Percentiles rank a stretch among this genome's conserved stretches.
Evolutionary conservation across 2,797 vertebrate species (phyloP).

Genomic region (Argentina silus): DNA sequence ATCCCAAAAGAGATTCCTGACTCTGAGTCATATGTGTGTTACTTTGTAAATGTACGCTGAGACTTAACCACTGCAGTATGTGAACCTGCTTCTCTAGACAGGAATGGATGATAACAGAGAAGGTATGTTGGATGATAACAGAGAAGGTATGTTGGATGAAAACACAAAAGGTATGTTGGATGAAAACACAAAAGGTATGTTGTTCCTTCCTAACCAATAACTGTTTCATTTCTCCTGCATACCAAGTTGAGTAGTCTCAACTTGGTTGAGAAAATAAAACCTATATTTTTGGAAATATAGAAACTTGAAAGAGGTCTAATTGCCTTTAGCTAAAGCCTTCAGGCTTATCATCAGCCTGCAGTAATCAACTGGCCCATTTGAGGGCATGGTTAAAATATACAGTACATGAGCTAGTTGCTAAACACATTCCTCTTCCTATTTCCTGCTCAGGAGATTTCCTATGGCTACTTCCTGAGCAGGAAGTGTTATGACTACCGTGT

Average conservation of each 20-base stretch:
- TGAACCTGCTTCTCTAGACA: not conserved
- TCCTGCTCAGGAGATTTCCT: slow-evolving; percentile 15
- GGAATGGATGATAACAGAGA: not conserved
- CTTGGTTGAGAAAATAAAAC: slow-evolving; percentile 16
- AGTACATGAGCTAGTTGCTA: not conserved
- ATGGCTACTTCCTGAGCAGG: slow-evolving; percentile 25
- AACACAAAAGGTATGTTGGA: not conserved
- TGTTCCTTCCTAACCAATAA: not conserved
- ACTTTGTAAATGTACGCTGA: no score
- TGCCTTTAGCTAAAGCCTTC: not conserved
- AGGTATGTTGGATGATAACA: not conserved
- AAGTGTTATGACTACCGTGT: slow-evolving; percentile 11
- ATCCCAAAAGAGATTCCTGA: no score
- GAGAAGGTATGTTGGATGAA: not conserved
- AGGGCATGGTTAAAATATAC: not conserved
- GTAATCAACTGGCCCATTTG: not conserved
- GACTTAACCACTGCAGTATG: not conserved
- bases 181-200: not conserved
- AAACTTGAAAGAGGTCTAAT: not conserved
- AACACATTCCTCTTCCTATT: slow-evolving; percentile 10
- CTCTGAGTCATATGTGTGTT: no score
- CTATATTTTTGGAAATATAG: not conserved
- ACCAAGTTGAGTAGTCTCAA: slow-evolving; percentile 13
- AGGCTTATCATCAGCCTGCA: slow-evolving; percentile 25
- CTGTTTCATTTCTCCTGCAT: not conserved